Conservation (phyloP, 2,113 vertebrate species). For the Salvelinus namaycush region DNA sequence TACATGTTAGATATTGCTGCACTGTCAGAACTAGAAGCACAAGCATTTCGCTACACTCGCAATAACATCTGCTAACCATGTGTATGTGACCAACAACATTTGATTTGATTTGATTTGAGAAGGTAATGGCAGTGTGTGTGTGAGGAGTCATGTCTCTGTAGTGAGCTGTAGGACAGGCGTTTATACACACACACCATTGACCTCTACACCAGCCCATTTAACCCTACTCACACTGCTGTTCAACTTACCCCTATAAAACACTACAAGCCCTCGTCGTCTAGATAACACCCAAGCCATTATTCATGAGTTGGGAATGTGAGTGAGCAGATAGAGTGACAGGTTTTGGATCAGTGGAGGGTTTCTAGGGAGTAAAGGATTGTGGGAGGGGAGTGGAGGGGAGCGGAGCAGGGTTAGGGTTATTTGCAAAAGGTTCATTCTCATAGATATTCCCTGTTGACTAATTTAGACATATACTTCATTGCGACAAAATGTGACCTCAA, state of each 20-base stretch:
- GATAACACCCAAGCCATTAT: constrained; percentile 29
- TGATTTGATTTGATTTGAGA: too few relatives aligned
- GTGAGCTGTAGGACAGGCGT: constrained; percentile 42
- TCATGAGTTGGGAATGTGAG: constrained; percentile 17
- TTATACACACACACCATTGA: constrained; percentile 6
- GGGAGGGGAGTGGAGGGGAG: not conserved
- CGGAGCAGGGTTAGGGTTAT: not conserved
- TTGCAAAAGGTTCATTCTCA: too few relatives aligned
- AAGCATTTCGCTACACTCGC: too few relatives aligned
- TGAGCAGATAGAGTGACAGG: not conserved
- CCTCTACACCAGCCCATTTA: not conserved
- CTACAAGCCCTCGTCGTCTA: not conserved
- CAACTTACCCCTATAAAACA: constrained; percentile 3
- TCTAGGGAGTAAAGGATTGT: not conserved
- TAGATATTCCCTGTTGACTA: too few relatives aligned
- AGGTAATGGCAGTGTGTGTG: not conserved
- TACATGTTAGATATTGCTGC: too few relatives aligned
- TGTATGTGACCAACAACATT: too few relatives aligned
- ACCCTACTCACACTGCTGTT: not conserved
- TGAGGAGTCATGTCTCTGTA: constrained; percentile 24
- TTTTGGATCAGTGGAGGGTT: too few relatives aligned
- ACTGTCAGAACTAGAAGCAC: too few relatives aligned
- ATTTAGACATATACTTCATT: too few relatives aligned
- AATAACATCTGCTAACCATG: too few relatives aligned
- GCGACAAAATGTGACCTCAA: not conserved